Percentiles rank a stretch among this genome's conserved stretches.
These are phyloP conservation scores for Apodemus agrarius DNA, from an alignment of 2,797 vertebrate species.

Conservation along the genomic window DNA sequence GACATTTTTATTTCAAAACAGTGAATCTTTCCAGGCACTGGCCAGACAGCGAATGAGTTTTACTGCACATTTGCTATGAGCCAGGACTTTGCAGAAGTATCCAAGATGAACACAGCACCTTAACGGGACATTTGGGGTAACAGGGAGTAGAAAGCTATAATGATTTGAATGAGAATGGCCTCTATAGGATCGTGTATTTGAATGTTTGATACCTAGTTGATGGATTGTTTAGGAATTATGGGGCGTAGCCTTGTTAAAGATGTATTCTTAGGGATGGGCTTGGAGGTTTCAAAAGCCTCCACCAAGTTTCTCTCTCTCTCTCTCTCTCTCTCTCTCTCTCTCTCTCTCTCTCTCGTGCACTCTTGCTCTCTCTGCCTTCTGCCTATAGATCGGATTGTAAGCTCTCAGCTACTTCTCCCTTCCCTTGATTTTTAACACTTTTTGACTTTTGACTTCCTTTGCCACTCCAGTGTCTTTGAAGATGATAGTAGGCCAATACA, in stretches of 20 bases:
- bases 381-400: background rate
- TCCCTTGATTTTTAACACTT: background rate
- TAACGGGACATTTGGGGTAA: background rate
- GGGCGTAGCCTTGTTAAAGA: background rate
- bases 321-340: background rate
- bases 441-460: background rate
- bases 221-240: background rate
- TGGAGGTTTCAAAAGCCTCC: background rate
- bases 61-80: background rate
- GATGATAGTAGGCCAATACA: background rate
- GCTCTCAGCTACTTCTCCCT: background rate
- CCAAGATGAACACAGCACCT: background rate
- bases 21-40: background rate
- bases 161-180: background rate
- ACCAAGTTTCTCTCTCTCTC: background rate
- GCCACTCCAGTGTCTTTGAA: constrained; percentile 10
- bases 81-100: background rate
- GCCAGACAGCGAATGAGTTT: background rate
- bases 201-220: background rate
- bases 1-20: constrained; percentile 23
- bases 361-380: background rate
- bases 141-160: background rate
- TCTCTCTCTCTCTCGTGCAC: background rate
- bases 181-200: no score
- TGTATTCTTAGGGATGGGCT: background rate